Conservation (phyloP, 2,797 vertebrate genomes). For the Apogon talboti region DNA sequence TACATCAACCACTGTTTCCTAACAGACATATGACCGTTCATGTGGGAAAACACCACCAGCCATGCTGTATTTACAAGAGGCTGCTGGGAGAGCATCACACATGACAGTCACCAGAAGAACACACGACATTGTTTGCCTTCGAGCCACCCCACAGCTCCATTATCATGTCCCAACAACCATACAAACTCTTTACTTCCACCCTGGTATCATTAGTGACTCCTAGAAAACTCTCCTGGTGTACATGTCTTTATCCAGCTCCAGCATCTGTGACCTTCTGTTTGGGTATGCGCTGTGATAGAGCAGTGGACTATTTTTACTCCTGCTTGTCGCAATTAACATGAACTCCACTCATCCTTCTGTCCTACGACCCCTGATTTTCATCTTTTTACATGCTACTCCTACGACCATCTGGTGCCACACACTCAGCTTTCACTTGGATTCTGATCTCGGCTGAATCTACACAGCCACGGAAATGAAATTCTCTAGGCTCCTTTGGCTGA, state of each 20-base stretch:
- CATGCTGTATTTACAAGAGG: not conserved
- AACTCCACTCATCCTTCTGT: slow-evolving; percentile 8
- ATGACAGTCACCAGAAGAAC: slow-evolving; percentile 40
- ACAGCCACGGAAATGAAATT: not conserved
- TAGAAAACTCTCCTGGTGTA: not conserved
- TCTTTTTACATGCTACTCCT: slow-evolving; percentile 10
- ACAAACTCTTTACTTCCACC: not conserved
- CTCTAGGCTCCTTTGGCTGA: not conserved
- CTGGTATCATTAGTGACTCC: accelerated
- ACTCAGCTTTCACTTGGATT: not conserved
- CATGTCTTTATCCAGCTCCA: not conserved
- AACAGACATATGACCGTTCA: slow-evolving; percentile 17
- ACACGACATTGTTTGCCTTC: slow-evolving; percentile 17
- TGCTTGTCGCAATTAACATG: not conserved
- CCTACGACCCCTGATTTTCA: slow-evolving; percentile 13
- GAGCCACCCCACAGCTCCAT: slow-evolving; percentile 1
- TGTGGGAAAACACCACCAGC: slow-evolving; percentile 7
- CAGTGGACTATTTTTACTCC: not conserved
- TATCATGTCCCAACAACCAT: not conserved
- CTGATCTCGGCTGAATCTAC: not conserved
- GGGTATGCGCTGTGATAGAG: not conserved
- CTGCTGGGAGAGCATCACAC: slow-evolving; percentile 27
- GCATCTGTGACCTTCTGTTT: slow-evolving; percentile 1
- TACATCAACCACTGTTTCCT: slow-evolving; percentile 27
- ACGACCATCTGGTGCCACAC: slow-evolving; percentile 13